Evolutionary conservation across 1,140 invertebrate species (phyloP).

Genomic region (Bacillus rossius): DNA sequence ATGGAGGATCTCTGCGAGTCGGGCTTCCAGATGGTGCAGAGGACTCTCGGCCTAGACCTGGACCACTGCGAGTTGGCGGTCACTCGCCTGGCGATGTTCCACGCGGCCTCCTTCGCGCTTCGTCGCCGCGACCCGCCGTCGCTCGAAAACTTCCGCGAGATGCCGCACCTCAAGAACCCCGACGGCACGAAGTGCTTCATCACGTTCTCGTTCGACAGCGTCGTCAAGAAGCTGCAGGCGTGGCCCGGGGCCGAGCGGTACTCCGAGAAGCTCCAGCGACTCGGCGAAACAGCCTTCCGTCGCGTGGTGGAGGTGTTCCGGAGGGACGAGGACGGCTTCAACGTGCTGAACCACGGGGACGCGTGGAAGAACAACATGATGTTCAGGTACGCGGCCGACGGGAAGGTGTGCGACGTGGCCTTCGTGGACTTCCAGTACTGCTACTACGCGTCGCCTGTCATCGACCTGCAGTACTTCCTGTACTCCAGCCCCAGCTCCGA

Average conservation of each 20-base stretch:
- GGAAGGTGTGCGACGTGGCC: constrained; percentile 10
- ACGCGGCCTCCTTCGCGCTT: background rate
- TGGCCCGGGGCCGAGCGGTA: background rate
- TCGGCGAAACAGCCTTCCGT: background rate
- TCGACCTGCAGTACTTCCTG: constrained; percentile 50
- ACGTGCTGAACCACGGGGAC: constrained; percentile 19
- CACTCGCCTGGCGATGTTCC: background rate
- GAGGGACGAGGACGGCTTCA: background rate
- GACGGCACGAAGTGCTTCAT: background rate
- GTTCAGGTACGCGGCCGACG: constrained; percentile 15
- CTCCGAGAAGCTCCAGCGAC: background rate
- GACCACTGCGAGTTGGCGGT: background rate
- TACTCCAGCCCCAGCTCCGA: constrained; percentile 29
- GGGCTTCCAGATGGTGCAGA: constrained; percentile 15
- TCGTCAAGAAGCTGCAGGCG: background rate
- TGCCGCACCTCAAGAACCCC: background rate
- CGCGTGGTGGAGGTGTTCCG: background rate
- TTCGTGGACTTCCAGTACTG: constrained; percentile 49
- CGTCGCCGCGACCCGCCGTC: too few species aligned
- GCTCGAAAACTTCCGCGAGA: background rate
- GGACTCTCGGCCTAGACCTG: constrained; percentile 6
- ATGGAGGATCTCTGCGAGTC: constrained; percentile 11
- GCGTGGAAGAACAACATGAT: constrained; percentile 25
- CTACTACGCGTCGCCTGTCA: constrained; percentile 41
- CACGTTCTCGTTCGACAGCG: background rate